Evolutionary conservation across 2,113 vertebrate species (phyloP).

Genomic region (Eurystomus gularis): DNA sequence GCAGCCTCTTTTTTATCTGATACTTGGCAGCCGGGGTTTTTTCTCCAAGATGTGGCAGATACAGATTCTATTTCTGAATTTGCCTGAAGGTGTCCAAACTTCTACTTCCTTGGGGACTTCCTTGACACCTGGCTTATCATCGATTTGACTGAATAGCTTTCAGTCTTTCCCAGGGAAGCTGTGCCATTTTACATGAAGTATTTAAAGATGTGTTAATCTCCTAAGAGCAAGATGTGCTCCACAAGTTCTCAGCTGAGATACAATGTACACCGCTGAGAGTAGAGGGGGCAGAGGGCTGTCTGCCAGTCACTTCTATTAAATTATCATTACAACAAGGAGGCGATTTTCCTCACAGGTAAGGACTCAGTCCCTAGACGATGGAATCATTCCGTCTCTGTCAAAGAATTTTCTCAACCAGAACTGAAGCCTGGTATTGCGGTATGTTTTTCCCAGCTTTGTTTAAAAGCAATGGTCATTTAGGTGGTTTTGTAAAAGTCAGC

Average conservation of each 20-base stretch:
- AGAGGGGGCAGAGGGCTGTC: not conserved
- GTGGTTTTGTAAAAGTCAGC: not conserved
- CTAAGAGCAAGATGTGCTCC: not conserved
- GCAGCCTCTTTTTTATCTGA: not conserved
- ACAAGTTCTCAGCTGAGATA: not conserved
- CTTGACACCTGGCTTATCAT: not conserved
- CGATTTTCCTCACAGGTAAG: constrained; percentile 38
- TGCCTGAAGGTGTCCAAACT: not conserved
- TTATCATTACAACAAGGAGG: not conserved
- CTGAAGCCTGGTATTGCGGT: not conserved
- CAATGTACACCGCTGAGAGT: not conserved
- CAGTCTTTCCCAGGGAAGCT: not conserved
- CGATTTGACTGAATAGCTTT: not conserved
- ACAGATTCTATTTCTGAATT: not conserved
- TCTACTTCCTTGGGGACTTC: not conserved
- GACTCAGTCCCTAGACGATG: not conserved
- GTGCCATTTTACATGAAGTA: not conserved
- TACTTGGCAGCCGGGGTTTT: not conserved
- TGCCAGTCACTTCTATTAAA: not conserved
- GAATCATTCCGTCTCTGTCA: constrained; percentile 31
- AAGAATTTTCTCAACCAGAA: constrained; percentile 35
- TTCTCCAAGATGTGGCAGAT: not conserved
- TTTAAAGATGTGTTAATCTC: constrained; percentile 6
- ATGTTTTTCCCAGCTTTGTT: not conserved
- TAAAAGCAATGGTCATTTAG: not conserved